Conservation (phyloP, 2,888 invertebrate genomes). For the Bellardia pandia region DNA sequence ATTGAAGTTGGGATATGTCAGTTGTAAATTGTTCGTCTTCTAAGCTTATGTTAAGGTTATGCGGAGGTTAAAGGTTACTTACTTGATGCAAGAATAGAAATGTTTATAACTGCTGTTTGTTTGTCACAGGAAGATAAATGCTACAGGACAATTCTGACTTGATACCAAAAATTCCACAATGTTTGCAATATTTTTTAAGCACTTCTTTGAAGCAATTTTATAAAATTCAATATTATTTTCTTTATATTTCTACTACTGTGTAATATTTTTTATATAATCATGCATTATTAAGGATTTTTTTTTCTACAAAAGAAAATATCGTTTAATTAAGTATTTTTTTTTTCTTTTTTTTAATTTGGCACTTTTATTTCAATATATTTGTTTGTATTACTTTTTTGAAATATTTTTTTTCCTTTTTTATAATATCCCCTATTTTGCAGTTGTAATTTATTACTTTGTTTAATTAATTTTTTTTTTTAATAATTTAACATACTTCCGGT, state of each 20-base stretch:
- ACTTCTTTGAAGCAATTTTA: not conserved
- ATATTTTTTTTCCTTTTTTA: not conserved
- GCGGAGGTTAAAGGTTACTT: constrained; percentile 68
- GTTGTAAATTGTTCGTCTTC: not conserved
- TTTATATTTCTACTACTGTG: not conserved
- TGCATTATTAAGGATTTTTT: not conserved
- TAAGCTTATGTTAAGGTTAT: constrained; percentile 50
- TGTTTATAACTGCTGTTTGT: not conserved
- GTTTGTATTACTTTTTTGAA: not conserved
- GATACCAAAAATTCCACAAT: constrained; percentile 36
- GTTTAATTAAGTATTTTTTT: not conserved
- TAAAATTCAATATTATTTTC: not conserved
- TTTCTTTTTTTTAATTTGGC: constrained; percentile 35
- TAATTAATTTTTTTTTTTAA: constrained; percentile 1
- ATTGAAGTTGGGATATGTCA: not conserved
- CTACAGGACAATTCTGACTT: not conserved
- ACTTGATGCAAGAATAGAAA: constrained; percentile 21
- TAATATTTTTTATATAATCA: not conserved
- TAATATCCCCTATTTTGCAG: not conserved
- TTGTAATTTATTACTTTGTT: constrained; percentile 19
- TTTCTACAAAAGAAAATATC: not conserved
- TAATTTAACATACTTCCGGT: constrained; percentile 11
- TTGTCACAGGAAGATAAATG: not conserved
- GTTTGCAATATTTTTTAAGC: constrained; percentile 1
- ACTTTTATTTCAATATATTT: constrained; percentile 26